These are phyloP conservation scores for Ptilorrhoa leucosticta DNA, from an alignment of 2,113 vertebrate genomes.

Conservation along the genomic window DNA sequence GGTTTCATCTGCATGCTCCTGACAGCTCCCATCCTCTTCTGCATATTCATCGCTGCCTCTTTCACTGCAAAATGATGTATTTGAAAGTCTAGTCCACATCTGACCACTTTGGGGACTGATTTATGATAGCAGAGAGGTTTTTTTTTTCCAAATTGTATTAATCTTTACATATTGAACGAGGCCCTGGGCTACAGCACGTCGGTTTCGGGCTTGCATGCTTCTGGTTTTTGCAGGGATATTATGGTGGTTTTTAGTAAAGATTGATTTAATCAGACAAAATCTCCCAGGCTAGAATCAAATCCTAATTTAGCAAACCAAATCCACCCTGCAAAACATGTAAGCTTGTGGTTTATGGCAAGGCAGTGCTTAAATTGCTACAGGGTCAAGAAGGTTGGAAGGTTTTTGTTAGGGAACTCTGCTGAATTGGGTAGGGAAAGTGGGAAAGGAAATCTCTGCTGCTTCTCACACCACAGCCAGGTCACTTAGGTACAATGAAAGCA, in stretches of 20 bases:
- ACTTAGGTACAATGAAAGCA: not conserved
- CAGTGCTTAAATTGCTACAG: not conserved
- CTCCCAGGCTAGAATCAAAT: not conserved
- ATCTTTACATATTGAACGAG: not conserved
- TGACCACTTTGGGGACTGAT: constrained; percentile 45
- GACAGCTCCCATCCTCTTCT: constrained; percentile 42
- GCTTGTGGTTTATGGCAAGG: not conserved
- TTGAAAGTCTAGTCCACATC: constrained; percentile 47
- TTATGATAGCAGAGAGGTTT: not conserved
- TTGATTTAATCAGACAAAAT: constrained; percentile 29
- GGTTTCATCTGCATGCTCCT: not conserved
- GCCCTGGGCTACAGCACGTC: not conserved
- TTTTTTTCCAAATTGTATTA: constrained; percentile 31
- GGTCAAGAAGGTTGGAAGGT: not conserved
- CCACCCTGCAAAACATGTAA: not conserved
- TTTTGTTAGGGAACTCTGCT: not conserved
- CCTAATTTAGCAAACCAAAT: not conserved
- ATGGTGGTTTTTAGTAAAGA: not conserved
- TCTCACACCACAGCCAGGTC: not conserved
- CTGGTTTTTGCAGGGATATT: not conserved
- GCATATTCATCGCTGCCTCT: constrained; percentile 29
- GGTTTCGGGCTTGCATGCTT: not conserved
- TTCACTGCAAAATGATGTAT: constrained; percentile 32
- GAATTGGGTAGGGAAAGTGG: not conserved
- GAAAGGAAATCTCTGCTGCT: not conserved